Evolutionary conservation across 2,888 invertebrate genomes (phyloP).

Genomic region (Auanema freiburgensis): DNA sequence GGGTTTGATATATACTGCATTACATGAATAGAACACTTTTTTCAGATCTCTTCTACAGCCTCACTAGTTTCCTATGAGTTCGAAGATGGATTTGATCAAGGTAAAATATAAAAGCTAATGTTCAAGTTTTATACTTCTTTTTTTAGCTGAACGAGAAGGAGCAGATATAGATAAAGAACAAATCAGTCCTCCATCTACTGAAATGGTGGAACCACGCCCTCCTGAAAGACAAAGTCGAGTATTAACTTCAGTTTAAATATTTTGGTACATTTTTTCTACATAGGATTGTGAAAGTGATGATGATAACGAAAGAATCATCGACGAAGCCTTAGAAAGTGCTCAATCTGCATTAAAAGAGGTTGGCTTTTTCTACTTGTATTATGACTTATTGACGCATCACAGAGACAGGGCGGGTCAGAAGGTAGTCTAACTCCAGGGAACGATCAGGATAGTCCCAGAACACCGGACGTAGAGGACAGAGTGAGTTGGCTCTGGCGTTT

Average conservation of each 20-base stretch:
- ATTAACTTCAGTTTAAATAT: background rate
- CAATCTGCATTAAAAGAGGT: constrained; percentile 18
- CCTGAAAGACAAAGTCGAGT: constrained; percentile 26
- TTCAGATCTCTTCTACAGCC: constrained; percentile 25
- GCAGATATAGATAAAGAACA: background rate
- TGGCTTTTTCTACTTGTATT: background rate
- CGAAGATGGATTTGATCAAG: constrained; percentile 20
- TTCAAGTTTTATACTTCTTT: background rate
- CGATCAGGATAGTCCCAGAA: constrained; percentile 13
- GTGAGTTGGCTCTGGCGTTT: too few species aligned
- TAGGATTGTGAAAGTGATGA: constrained; percentile 32
- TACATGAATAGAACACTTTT: too few species aligned
- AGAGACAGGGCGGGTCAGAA: background rate
- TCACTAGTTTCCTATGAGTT: constrained; percentile 32
- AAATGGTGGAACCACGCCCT: constrained; percentile 32
- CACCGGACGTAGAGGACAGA: background rate
- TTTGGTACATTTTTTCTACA: background rate
- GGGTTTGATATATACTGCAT: constrained; percentile 23
- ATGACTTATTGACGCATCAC: too few species aligned
- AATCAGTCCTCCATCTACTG: constrained; percentile 15
- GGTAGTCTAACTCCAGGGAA: constrained; percentile 5
- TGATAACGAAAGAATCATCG: constrained; percentile 33
- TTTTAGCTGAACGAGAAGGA: constrained; percentile 9
- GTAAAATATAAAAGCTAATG: too few species aligned
- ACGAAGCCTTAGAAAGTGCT: constrained; percentile 26